A percentile compares a stretch with the other conserved stretches of the same genome.
Evolutionary conservation across 1,140 invertebrate genomes (phyloP).

Genomic region (Bombus terrestris): DNA sequence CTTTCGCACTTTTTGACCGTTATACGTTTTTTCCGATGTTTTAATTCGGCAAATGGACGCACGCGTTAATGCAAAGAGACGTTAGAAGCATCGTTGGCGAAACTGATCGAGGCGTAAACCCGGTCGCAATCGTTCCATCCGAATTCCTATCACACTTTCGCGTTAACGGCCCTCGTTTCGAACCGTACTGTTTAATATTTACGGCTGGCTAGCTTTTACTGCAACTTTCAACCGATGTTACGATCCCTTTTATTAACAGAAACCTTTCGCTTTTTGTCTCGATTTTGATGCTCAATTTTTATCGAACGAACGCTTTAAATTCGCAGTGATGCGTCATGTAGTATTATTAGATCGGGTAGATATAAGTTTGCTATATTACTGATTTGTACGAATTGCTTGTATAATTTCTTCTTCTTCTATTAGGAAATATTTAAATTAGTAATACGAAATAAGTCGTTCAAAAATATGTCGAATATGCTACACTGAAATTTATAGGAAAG

Average conservation of each 20-base stretch:
- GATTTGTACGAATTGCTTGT: no score
- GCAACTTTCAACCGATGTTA: not conserved
- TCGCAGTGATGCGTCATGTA: no score
- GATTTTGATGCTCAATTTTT: no score
- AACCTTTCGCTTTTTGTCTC: not conserved
- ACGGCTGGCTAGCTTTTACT: not conserved
- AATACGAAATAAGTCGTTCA: no score
- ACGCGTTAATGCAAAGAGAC: not conserved
- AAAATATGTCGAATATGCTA: no score
- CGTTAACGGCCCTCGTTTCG: not conserved
- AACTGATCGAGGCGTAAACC: not conserved
- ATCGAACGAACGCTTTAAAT: no score
- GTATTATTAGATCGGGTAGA: no score
- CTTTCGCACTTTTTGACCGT: fast-evolving
- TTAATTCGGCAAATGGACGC: not conserved
- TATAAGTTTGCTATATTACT: no score
- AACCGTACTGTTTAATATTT: not conserved
- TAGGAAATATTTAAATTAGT: no score
- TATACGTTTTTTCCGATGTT: no score
- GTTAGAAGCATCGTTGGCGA: not conserved
- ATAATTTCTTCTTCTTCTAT: no score
- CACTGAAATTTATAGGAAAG: no score
- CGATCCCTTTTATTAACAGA: not conserved
- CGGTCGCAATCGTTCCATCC: not conserved
- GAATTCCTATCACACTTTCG: conserved; percentile 4